Evolutionary conservation across 2,797 vertebrate species (phyloP).

Genomic region (Prionace glauca): DNA sequence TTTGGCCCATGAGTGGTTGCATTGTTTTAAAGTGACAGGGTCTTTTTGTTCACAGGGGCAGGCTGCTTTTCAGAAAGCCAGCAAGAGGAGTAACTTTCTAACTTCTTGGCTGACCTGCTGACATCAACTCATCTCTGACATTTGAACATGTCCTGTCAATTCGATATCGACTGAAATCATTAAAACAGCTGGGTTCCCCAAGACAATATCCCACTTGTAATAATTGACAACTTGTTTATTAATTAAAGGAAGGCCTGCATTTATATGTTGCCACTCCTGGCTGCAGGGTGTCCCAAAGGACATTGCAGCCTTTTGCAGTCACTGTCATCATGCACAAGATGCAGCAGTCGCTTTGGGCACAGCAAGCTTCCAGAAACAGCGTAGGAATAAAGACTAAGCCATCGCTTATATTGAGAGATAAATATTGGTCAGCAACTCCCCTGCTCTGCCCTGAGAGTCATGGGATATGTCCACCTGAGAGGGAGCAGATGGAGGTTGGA

Average conservation of each 20-base stretch:
- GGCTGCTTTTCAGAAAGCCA: not conserved
- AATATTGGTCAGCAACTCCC: not conserved
- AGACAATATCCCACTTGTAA: not conserved
- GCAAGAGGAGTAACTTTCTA: not conserved
- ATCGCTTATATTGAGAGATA: not conserved
- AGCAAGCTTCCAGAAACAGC: not conserved
- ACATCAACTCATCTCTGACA: not conserved
- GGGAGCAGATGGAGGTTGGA: not conserved
- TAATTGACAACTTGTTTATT: not conserved
- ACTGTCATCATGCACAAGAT: too few relatives aligned
- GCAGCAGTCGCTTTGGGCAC: not conserved
- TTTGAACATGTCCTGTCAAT: not conserved
- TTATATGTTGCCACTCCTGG: not conserved
- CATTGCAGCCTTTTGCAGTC: not conserved
- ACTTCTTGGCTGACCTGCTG: not conserved
- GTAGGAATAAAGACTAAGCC: not conserved
- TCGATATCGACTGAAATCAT: not conserved
- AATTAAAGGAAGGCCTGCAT: not conserved
- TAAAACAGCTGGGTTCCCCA: not conserved
- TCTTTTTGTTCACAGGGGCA: not conserved
- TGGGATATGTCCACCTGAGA: not conserved
- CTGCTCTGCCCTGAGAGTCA: not conserved
- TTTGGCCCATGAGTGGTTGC: not conserved
- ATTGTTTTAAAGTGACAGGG: slow-evolving; percentile 16
- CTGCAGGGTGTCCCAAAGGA: not conserved